Evolutionary conservation across 1,140 invertebrate species (phyloP).

Genomic region (Cotesia glomerata): DNA sequence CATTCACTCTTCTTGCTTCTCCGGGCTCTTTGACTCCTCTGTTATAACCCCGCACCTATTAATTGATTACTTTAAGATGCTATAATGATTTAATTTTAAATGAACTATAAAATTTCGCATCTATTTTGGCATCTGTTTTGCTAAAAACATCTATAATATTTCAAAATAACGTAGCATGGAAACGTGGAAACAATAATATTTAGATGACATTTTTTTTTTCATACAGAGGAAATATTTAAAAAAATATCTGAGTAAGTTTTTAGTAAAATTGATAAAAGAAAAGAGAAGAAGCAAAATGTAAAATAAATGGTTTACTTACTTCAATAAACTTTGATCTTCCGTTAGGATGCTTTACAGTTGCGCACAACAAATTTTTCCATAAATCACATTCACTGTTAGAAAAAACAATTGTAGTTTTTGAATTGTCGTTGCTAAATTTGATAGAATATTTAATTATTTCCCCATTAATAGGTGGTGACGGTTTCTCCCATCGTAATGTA

Average conservation of each 20-base stretch:
- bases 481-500: constrained; percentile 37
- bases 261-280: no score
- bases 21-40: constrained; percentile 23
- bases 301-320: constrained; percentile 11
- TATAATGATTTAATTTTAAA: neutral
- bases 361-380: constrained; percentile 35
- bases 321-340: neutral
- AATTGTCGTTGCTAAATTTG: neutral
- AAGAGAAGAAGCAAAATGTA: neutral
- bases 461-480: constrained; percentile 34
- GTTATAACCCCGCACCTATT: constrained; percentile 35
- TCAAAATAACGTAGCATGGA: no score
- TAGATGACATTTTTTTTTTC: no score
- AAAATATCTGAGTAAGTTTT: no score
- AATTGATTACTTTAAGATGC: neutral
- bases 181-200: no score
- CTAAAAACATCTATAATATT: no score
- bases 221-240: no score
- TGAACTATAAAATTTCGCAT: no score
- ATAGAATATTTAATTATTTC: constrained; percentile 18
- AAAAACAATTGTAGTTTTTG: neutral
- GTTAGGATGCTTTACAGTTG: neutral
- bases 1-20: neutral
- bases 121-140: no score
- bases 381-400: constrained; percentile 33